These are phyloP conservation scores for Calliopsis andreniformis DNA, from an alignment of 1,140 invertebrate genomes.

Conservation along the genomic window DNA sequence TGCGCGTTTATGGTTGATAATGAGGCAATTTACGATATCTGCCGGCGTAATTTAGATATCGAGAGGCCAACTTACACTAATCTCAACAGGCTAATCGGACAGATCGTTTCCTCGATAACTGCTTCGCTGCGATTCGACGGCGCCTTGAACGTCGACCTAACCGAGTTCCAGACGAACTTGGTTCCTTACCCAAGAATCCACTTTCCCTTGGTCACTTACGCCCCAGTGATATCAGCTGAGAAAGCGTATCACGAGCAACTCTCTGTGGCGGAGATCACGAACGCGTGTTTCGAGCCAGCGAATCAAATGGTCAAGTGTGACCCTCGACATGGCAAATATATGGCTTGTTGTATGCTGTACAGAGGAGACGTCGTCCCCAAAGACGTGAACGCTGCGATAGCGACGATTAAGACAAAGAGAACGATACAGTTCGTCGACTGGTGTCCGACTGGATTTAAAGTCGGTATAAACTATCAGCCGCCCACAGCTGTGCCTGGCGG, in stretches of 20 bases:
- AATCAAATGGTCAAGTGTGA: constrained; percentile 87
- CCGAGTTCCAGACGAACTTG: constrained; percentile 62
- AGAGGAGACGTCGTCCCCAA: constrained; percentile 86
- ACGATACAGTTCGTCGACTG: constrained; percentile 84
- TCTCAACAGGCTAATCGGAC: constrained; percentile 58
- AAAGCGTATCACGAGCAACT: constrained; percentile 80
- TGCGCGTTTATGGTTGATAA: constrained; percentile 88
- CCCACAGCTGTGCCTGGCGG: constrained; percentile 84
- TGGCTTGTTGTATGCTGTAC: constrained; percentile 86
- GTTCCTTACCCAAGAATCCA: constrained; percentile 83
- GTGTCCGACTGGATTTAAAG: constrained; percentile 85
- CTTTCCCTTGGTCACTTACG: constrained; percentile 79
- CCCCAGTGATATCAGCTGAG: constrained; percentile 59
- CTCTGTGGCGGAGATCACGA: constrained; percentile 69
- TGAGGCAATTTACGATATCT: constrained; percentile 89
- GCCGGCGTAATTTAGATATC: constrained; percentile 85
- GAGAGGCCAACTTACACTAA: constrained; percentile 82
- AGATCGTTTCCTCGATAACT: constrained; percentile 84
- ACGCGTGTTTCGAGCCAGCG: constrained; percentile 87
- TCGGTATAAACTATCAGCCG: constrained; percentile 85
- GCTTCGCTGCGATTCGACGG: constrained; percentile 79
- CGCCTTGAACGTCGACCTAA: constrained; percentile 58
- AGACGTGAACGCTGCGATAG: constrained; percentile 83
- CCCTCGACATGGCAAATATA: constrained; percentile 79
- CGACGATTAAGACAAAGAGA: constrained; percentile 60